phyloP scores from a whole-genome alignment of 64 coral and sea anemone species.

The Dendronephthya gigantea region DNA sequence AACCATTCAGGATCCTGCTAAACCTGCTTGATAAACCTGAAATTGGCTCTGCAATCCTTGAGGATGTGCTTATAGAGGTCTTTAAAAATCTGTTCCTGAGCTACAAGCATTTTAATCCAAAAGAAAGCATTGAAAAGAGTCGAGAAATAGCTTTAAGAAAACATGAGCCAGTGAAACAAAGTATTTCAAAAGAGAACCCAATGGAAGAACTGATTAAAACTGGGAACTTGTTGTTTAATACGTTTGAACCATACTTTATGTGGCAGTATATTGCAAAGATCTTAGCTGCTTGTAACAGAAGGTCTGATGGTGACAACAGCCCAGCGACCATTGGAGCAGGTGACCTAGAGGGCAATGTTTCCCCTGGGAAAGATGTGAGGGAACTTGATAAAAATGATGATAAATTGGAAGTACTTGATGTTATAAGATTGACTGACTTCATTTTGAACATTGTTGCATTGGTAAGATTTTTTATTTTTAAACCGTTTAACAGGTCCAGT shows the following conservation, averaged over 20 bases:
- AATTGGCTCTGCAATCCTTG: constrained; percentile 65
- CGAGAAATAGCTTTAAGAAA: constrained; percentile 13
- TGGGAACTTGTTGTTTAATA: constrained; percentile 84
- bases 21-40: constrained; percentile 84
- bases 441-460: constrained; percentile 77
- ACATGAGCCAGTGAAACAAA: neutral
- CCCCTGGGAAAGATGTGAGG: neutral
- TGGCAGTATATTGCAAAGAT: constrained; percentile 86
- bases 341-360: neutral
- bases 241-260: constrained; percentile 99
- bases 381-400: neutral
- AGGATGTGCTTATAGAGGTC: constrained; percentile 74
- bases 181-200: constrained; percentile 44
- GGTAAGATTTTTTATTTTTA: constrained; percentile 32
- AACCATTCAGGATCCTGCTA: constrained; percentile 76
- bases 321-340: neutral
- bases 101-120: constrained; percentile 35
- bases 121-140: constrained; percentile 25
- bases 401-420: constrained; percentile 28
- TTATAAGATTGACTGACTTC: constrained; percentile 77
- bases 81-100: constrained; percentile 49
- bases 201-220: constrained; percentile 88
- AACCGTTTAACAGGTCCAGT: neutral
- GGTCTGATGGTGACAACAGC: neutral
- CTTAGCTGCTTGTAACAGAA: constrained; percentile 34